Percentiles rank a stretch among this genome's conserved stretches.
phyloP scores from a whole-genome alignment of 2,888 invertebrate genomes.

The Microplitis manilae region DNA sequence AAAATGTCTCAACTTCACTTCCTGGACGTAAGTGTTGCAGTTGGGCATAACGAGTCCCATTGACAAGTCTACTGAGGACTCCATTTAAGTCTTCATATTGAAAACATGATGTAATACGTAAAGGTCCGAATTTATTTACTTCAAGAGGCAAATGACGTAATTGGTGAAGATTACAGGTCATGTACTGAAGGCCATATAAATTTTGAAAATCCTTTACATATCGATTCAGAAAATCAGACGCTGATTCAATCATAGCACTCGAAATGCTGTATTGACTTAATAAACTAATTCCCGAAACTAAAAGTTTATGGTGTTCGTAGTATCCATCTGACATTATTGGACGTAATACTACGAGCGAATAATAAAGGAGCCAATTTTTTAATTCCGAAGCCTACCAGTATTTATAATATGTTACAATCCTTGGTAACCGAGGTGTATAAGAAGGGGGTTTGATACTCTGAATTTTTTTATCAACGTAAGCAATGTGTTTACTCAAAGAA shows the following conservation, averaged over 20 bases:
- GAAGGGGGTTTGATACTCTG: constrained; percentile 31
- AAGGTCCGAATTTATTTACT: constrained; percentile 30
- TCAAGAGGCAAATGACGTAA: constrained; percentile 26
- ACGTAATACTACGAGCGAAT: constrained; percentile 29
- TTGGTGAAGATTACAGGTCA: constrained; percentile 35
- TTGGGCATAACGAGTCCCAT: constrained; percentile 27
- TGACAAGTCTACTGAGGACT: constrained; percentile 21
- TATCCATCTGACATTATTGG: constrained; percentile 22
- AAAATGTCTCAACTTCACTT: not conserved
- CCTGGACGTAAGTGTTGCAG: constrained; percentile 14
- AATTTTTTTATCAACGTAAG: constrained; percentile 26
- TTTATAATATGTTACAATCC: constrained; percentile 21
- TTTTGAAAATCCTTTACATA: constrained; percentile 23
- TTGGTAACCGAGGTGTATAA: constrained; percentile 27
- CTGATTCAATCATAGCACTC: constrained; percentile 15
- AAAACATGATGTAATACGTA: constrained; percentile 37
- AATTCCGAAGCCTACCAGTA: constrained; percentile 40
- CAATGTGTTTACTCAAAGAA: not conserved
- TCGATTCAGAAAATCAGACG: constrained; percentile 23
- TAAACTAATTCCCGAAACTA: constrained; percentile 29
- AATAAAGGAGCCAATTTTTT: constrained; percentile 39
- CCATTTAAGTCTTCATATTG: constrained; percentile 36
- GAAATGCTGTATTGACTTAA: constrained; percentile 27
- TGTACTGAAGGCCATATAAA: constrained; percentile 28
- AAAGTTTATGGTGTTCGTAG: constrained; percentile 37